phyloP scores from a whole-genome alignment of 2,888 invertebrate species.

The Mesoligia furuncula region DNA sequence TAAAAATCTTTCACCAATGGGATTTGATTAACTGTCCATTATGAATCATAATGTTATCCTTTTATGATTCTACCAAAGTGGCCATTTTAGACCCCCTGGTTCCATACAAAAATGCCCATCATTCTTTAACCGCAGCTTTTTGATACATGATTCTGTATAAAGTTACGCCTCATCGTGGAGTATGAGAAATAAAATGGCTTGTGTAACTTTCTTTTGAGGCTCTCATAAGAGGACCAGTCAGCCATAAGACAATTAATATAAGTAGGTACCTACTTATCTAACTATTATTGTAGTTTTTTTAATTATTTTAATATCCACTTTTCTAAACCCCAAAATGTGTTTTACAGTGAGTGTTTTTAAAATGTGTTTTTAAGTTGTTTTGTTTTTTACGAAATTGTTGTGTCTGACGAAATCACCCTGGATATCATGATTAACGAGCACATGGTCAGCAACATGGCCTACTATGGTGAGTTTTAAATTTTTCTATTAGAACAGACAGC shows the following conservation, averaged over 20 bases:
- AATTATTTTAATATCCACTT: constrained; percentile 45
- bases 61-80: too few species aligned
- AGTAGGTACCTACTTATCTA: background rate
- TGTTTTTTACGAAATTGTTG: constrained; percentile 23
- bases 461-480: constrained; percentile 79
- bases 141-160: background rate
- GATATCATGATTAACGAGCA: constrained; percentile 83
- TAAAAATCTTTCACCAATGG: too few species aligned
- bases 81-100: too few species aligned
- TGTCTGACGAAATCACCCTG: constrained; percentile 52
- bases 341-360: constrained; percentile 43
- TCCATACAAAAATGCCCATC: too few species aligned
- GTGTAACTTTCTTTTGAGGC: background rate
- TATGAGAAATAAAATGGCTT: background rate
- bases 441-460: constrained; percentile 82
- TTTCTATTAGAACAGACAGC: background rate
- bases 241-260: background rate
- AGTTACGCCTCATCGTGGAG: background rate
- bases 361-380: constrained; percentile 56
- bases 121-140: background rate
- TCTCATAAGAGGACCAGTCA: background rate
- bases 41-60: too few species aligned
- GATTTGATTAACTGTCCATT: too few species aligned
- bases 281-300: background rate
- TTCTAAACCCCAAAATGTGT: constrained; percentile 22